Base-by-base conservation (phyloP, 2,797 vertebrate genomes). In the Semotilus atromaculatus region DNA sequence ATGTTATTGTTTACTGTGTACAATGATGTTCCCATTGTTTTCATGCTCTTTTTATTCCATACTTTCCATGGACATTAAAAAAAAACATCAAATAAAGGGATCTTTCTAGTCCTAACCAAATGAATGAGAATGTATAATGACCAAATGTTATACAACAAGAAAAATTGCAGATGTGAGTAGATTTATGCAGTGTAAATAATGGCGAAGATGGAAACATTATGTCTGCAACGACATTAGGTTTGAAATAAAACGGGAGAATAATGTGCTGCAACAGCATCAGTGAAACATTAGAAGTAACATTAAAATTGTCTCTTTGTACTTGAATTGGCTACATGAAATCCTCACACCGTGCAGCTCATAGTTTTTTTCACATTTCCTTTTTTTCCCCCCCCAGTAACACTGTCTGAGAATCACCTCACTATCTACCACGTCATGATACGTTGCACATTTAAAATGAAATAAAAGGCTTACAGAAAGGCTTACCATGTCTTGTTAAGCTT, bases 201-300 rank as follows among this genome's bases (percentile, higher is more conserved):
- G 48, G 45, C 29, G 16, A 11, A 68, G 29, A 51, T 36, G 78
- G 64, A 80, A 36, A 66, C 29, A 67, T 53, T 80, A 31, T 67
- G 43, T 34, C 29, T 53, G 43, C 45, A 80, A 64, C 38, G 9
- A 66, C 60, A 48, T 36, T 80, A 68, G 13, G 45, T 68, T 80
- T 53, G 64, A 80, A 80, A 48, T 66, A 51, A 23, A 80, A 75
- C 23, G 45, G 6, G 29, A 66, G 45, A 79, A 66, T 68, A 80
- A 67, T 80, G 31, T 66, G 43, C 13, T 53, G 62, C 62, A 68
- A 51, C 62, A 67, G 64, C 60, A 67, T 80, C 43, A 67, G 40
- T 36, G 43, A 80, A 67, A 67, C 43, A 14, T 80, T 66, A 80
- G 60, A n/a, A 64, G 77, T 78, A 78, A 31, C 55, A 78, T 29